A percentile compares a stretch with the other conserved stretches of the same genome.
phyloP scores from a whole-genome alignment of 2,797 vertebrate species.

The Melanotaenia nigrans region DNA sequence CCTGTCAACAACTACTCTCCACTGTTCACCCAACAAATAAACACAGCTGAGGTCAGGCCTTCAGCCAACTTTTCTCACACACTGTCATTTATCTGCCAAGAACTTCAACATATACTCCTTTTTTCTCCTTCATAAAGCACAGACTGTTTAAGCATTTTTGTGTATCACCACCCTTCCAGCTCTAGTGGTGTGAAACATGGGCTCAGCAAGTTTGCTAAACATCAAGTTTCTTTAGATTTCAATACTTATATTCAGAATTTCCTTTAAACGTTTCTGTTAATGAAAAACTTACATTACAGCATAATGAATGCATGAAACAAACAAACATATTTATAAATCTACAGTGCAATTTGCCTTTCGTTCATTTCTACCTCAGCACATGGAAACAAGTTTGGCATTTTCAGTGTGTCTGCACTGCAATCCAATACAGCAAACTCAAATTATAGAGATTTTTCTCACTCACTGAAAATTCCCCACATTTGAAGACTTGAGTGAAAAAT shows the following conservation, averaged over 20 bases:
- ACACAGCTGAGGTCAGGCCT: constrained; percentile 42
- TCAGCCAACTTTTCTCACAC: constrained; percentile 44
- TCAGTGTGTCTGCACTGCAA: constrained; percentile 1
- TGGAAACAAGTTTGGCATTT: constrained; percentile 44
- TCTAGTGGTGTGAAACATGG: background rate
- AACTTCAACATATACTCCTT: constrained; percentile 22
- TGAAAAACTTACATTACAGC: background rate
- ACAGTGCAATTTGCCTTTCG: background rate
- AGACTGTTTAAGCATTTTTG: constrained; percentile 38
- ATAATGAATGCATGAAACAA: constrained; percentile 11
- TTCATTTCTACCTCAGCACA: constrained; percentile 33
- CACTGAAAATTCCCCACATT: background rate
- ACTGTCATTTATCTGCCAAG: constrained; percentile 43
- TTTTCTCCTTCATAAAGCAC: constrained; percentile 27
- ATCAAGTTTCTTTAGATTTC: constrained; percentile 11
- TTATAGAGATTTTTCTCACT: constrained; percentile 1
- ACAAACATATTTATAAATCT: background rate
- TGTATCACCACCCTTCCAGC: constrained; percentile 28
- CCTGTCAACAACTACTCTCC: constrained; percentile 20
- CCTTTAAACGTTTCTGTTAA: background rate
- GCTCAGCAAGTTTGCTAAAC: constrained; percentile 40
- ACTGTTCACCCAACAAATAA: constrained; percentile 42
- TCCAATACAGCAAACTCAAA: background rate
- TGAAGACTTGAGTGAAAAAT: constrained; percentile 3
- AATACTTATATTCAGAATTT: constrained; percentile 6